Base-by-base conservation (phyloP, 2,113 vertebrate species). In the Hippocampus mohnikei region DNA sequence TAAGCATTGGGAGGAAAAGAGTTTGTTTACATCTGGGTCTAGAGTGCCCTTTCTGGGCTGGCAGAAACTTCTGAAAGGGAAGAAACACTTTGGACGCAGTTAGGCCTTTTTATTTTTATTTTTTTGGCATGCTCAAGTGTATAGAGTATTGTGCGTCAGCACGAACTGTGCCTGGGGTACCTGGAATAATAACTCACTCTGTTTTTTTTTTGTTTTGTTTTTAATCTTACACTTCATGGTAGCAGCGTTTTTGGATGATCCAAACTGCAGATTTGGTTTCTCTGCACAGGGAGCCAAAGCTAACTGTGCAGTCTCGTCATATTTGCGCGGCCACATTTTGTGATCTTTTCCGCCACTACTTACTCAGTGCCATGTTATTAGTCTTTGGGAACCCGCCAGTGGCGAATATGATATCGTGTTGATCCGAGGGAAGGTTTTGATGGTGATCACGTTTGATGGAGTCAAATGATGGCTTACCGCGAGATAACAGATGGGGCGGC, bases 91-190 rank as follows among this genome's bases (percentile, higher is more conserved):
- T 66, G 66, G 68, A 74, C 67, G 70, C 76, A 69, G 65, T 71
- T 77, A 83, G 86, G 82, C 85, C 89, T 89, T 83, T 83, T 81
- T 63, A 67, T n/a, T 71, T 71, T 66, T 33, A 33, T 33, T 33
- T 82, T 82, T 82, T 85, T 78, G 88, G 89, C 89, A 90, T 91
- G 88, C 84, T 88, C 78, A 18, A 77, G 79, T 89, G 83, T 88
- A 84, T 83, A 84, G 78, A 84, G 81, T 83, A 82, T 83, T 81
- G 79, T 79, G 71, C 77, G 80, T 75, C 16, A 83, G 76, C 70
- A 80, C 83, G 76, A 72, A 88, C 83, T 82, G 88, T 87, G 87
- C 86, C 85, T 86, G 81, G 83, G 76, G 80, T 85, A 70, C 67
- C 75, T 59, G 84, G 81, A 73, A 82, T 67, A 81, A 83, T 67